Evolutionary conservation across 2,797 vertebrate species (phyloP).

Genomic region (Varecia variegata): DNA sequence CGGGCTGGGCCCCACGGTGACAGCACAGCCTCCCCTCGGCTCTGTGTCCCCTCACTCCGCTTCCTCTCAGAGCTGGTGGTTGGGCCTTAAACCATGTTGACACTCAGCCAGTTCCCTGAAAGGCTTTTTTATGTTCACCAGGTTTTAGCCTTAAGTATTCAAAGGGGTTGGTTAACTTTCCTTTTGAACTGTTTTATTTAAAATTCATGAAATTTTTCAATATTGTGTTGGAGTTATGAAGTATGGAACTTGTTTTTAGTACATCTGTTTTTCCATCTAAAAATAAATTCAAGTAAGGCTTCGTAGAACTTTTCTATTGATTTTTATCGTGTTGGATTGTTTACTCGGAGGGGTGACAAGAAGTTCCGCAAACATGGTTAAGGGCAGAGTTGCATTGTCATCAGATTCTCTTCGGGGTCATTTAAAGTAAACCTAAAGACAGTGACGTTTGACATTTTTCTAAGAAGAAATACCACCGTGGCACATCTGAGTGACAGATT

Average conservation of each 20-base stretch:
- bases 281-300: conserved; percentile 24
- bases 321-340: conserved; percentile 69
- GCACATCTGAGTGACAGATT: neutral
- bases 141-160: neutral
- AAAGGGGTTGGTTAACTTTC: neutral
- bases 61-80: neutral
- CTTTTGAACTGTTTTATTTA: neutral
- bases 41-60: accelerated
- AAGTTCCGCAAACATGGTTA: conserved; percentile 29
- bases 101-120: neutral
- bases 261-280: neutral
- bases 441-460: neutral
- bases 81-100: neutral
- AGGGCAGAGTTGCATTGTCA: neutral
- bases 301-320: conserved; percentile 54
- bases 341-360: conserved; percentile 45
- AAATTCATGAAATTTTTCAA: neutral
- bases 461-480: neutral
- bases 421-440: conserved; percentile 31
- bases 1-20: too few relatives aligned
- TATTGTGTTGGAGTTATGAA: neutral
- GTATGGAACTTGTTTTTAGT: neutral
- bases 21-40: neutral
- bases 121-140: neutral
- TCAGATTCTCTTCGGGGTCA: neutral